These are phyloP conservation scores for Eupeodes luniger DNA, from an alignment of 2,888 invertebrate species.

Conservation along the genomic window DNA sequence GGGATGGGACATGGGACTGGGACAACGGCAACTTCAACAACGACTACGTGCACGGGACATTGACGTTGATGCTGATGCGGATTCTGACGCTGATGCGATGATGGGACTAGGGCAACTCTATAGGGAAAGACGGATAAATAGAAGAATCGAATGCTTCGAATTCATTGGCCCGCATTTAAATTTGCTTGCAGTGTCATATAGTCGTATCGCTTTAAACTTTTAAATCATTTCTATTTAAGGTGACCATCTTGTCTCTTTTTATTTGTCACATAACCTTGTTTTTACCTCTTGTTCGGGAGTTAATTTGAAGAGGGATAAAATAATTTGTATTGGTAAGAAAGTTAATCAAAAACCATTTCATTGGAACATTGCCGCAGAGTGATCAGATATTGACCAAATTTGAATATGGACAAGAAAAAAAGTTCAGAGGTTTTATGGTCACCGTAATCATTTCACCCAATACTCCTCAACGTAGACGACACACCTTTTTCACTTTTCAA, in stretches of 20 bases:
- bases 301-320: too few species aligned
- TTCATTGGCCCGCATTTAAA: conserved; percentile 60
- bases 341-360: too few species aligned
- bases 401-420: too few species aligned
- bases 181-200: conserved; percentile 2
- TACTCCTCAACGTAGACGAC: not conserved
- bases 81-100: not conserved
- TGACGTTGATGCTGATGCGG: not conserved
- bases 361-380: too few species aligned
- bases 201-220: conserved; percentile 48
- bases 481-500: conserved; percentile 17
- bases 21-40: not conserved
- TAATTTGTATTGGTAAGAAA: too few species aligned
- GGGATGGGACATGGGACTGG: not conserved
- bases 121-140: not conserved
- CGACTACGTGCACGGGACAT: not conserved
- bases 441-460: too few species aligned
- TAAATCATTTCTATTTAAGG: not conserved
- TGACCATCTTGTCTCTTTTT: too few species aligned
- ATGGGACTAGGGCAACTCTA: not conserved
- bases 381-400: too few species aligned
- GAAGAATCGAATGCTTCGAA: conserved; percentile 3
- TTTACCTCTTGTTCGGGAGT: too few species aligned
- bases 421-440: too few species aligned
- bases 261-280: too few species aligned